phyloP scores from a whole-genome alignment of 2,113 vertebrate species.

The Anarrhichthys ocellatus region DNA sequence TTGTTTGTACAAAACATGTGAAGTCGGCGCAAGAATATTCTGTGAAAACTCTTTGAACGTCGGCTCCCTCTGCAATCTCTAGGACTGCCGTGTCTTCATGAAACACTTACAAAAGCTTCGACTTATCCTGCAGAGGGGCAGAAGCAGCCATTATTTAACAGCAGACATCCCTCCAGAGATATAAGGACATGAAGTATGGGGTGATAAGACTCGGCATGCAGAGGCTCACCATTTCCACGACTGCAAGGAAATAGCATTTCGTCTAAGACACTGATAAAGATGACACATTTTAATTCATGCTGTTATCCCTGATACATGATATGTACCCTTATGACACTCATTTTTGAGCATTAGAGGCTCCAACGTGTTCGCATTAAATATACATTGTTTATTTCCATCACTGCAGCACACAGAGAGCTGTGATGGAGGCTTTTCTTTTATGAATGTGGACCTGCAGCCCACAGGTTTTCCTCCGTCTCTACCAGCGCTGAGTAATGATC shows the following conservation, averaged over 20 bases:
- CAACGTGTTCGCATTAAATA: slow-evolving; percentile 8
- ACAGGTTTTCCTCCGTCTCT: slow-evolving; percentile 40
- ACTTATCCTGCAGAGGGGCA: slow-evolving; percentile 12
- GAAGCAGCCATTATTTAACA: slow-evolving; percentile 33
- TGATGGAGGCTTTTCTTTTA: slow-evolving; percentile 31
- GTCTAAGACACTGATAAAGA: neutral
- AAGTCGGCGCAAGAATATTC: slow-evolving; percentile 23
- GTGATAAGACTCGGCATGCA: slow-evolving; percentile 27
- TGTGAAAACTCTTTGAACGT: slow-evolving; percentile 26
- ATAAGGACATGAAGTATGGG: slow-evolving; percentile 23
- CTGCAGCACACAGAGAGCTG: neutral
- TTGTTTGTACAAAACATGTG: slow-evolving; percentile 24
- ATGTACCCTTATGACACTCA: neutral
- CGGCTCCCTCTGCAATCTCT: slow-evolving; percentile 11
- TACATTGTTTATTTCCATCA: slow-evolving; percentile 28
- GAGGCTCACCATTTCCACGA: slow-evolving; percentile 28
- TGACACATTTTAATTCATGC: slow-evolving; percentile 27
- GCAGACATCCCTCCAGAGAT: slow-evolving; percentile 45
- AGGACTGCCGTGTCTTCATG: slow-evolving; percentile 7
- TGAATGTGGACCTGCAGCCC: slow-evolving; percentile 14
- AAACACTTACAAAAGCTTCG: slow-evolving; percentile 39
- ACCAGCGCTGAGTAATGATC: slow-evolving; percentile 65
- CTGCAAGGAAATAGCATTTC: slow-evolving; percentile 25
- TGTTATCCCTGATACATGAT: slow-evolving; percentile 8
- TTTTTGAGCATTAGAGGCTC: slow-evolving; percentile 3